Base-by-base conservation (phyloP, 2,113 vertebrate species). In the Anguilla rostrata region DNA sequence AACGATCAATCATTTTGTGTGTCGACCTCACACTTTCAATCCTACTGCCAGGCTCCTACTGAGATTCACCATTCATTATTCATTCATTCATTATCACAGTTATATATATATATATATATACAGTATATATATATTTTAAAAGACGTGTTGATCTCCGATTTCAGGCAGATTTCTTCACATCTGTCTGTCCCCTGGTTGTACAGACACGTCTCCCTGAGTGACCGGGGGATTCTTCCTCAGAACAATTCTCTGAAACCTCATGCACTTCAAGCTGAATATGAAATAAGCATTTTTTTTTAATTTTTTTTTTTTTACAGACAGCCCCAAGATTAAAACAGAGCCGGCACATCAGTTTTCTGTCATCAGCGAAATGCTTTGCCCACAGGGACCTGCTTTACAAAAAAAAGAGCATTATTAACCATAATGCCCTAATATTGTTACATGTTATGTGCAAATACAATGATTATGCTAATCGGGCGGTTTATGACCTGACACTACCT, bases 11-110 rank as follows among this genome's bases (percentile, higher is more conserved):
- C 49, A 78, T 15, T 49, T 34, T 49, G 22, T 29, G 83, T 46
- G 84, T 46, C 49, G 75, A 79, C 39, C 49, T 40, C 9, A 34
- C 49, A 85, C 75, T 80, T 85, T 80, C 39, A 85, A 85, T 85
- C 29, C 39, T 85, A 18, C 75, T 41, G 34, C 60, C 78, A 81
- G 46, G 18, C 34, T 26, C 53, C 71, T 46, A 39, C 71, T 29
- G 18, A 29, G 39, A 43, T 49, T 56, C 53, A 78, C 15, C 5
- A 78, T 71, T 46, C 43, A 46, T 15, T 5, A 78, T 41, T 46
- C 29, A 40, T 39, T 41, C 29, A 40, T 60, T 41, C 60, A 40
- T 84, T 60, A 71, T 84, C 46, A 66, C 56, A 14, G 1, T 53
- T 34, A 34, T 34, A 34, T 34, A 34, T 34, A 34, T 34, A 34